Percentiles rank a stretch among this genome's conserved stretches.
Conservation (phyloP, 2,113 vertebrate species). For the Hydrolagus affinis region DNA sequence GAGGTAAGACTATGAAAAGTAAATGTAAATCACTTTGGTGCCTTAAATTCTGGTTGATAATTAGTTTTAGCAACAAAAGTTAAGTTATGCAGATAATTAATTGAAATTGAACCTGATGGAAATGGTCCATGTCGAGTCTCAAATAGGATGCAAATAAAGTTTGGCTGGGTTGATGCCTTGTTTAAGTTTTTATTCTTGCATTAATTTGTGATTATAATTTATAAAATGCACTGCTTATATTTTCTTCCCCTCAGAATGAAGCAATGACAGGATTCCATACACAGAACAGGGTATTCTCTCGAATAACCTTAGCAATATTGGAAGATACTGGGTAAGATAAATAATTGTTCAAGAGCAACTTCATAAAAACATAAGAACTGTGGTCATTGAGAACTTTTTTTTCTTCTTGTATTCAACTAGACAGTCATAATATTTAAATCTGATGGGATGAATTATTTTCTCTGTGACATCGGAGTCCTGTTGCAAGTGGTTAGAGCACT, state of each 20-base stretch:
- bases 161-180: not conserved
- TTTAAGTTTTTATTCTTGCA: not conserved
- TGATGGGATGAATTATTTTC: too few species aligned
- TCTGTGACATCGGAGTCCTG: too few species aligned
- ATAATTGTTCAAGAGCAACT: not conserved
- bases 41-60: too few species aligned
- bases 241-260: constrained; percentile 75
- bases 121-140: not conserved
- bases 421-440: too few species aligned
- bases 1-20: constrained; percentile 57
- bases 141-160: not conserved
- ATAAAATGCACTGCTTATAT: not conserved
- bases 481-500: too few species aligned
- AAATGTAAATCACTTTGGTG: not conserved
- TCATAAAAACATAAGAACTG: not conserved
- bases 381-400: not conserved
- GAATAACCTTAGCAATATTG: constrained; percentile 91
- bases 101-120: too few species aligned
- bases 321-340: constrained; percentile 83
- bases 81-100: too few species aligned
- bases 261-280: constrained; percentile 98
- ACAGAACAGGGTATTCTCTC: constrained; percentile 88
- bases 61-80: too few species aligned
- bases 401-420: too few species aligned
- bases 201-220: constrained; percentile 13